Conservation (phyloP, 2,797 vertebrate genomes). For the Neoniphon sammara region DNA sequence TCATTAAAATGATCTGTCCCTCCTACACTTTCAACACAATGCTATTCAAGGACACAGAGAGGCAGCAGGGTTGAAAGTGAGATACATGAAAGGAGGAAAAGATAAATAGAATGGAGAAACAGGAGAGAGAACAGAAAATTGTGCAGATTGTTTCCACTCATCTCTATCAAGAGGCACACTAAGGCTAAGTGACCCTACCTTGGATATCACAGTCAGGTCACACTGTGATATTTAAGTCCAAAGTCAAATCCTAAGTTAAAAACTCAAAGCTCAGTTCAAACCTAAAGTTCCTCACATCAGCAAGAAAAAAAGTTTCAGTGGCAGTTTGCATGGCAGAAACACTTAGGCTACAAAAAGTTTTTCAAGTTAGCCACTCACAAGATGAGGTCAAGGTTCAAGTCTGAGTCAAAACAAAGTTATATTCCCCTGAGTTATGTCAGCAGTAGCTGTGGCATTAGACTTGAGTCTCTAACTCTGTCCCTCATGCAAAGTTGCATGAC, state of each 20-base stretch:
- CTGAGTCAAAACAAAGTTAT: constrained; percentile 1
- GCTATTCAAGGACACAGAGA: constrained; percentile 17
- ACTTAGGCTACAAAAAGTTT: background rate
- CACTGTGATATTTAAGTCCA: background rate
- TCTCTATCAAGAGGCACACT: background rate
- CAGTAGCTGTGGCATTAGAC: constrained; percentile 17
- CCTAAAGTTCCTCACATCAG: background rate
- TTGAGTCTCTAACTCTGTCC: background rate
- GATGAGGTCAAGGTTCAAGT: constrained; percentile 18
- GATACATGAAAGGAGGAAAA: background rate
- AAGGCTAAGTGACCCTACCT: background rate
- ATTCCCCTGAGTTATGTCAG: constrained; percentile 26
- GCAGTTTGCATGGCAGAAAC: background rate
- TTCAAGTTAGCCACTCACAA: background rate
- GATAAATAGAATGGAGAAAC: constrained; percentile 9
- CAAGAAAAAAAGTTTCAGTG: background rate
- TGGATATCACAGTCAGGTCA: background rate
- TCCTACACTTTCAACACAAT: constrained; percentile 48
- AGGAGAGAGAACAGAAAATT: background rate
- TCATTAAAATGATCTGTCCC: constrained; percentile 70
- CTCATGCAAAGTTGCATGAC: constrained; percentile 19
- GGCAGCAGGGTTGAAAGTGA: constrained; percentile 4
- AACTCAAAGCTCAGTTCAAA: background rate
- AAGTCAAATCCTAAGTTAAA: background rate
- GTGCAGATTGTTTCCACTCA: background rate